phyloP scores from a whole-genome alignment of 1,140 invertebrate genomes.

The Neodiprion pinetum region DNA sequence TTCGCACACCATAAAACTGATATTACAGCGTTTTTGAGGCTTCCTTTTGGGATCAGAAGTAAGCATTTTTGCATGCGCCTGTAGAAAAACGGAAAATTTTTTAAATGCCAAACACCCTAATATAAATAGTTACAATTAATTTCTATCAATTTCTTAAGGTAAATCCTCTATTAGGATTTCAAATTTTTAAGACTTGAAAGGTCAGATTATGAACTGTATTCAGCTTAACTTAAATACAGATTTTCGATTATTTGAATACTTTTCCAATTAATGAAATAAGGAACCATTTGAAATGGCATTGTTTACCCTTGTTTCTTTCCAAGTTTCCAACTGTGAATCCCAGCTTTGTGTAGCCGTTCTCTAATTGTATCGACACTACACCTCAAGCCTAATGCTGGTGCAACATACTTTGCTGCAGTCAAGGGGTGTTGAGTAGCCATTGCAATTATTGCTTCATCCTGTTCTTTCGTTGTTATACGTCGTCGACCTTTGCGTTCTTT shows the following conservation, averaged over 20 bases:
- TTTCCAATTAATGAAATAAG: no score
- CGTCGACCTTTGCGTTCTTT: constrained; percentile 58
- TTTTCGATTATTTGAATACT: neutral
- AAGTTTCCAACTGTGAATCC: constrained; percentile 60
- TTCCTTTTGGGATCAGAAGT: no score
- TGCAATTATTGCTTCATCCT: constrained; percentile 57
- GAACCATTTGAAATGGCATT: neutral
- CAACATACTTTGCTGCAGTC: constrained; percentile 58
- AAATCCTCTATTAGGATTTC: neutral
- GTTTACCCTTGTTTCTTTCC: constrained; percentile 57
- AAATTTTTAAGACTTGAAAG: neutral
- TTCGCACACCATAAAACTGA: no score
- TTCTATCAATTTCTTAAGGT: no score
- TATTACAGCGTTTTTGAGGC: no score
- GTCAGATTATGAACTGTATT: neutral
- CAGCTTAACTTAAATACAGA: neutral
- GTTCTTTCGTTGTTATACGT: constrained; percentile 59
- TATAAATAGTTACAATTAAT: no score
- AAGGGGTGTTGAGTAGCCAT: constrained; percentile 58
- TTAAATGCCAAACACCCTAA: no score
- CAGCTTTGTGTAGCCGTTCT: constrained; percentile 58
- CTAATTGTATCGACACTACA: constrained; percentile 59
- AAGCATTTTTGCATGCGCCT: no score
- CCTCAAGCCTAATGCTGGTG: constrained; percentile 55
- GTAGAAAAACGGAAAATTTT: no score